Base-by-base conservation (phyloP, 2,888 invertebrate species). In the Troides oblongomaculatus region DNA sequence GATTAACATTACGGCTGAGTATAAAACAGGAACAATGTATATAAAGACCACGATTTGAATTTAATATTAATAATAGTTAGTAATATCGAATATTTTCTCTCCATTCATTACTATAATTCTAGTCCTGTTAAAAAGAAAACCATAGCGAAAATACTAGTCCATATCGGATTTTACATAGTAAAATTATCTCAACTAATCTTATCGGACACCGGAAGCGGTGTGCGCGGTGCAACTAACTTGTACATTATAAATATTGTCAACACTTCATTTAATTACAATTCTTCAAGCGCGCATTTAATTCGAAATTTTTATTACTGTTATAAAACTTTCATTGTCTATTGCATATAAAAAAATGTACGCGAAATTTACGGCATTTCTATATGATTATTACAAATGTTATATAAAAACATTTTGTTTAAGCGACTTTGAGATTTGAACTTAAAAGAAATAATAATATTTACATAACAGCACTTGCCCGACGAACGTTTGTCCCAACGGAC, bases 191-290 rank as follows among this genome's bases (percentile, higher is more conserved):
- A 30, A 5, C 30, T 30, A 30, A 5, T 30, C 30, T 30, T 30
- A 30, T 73, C 71, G 64, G 72, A 72, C 81, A 80, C 79, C 82
- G 83, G 78, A 79, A 75, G 82, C 77, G 76, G 73, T 76, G 77
- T 83, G 78, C 80, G 79, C 81, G 73, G 78, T 80, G 79, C 81
- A 77, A 73, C 75, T 39, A 57, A 46, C 8, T 36, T 53, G 18
- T 66, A 50, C 50, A 30, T 30, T 23, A 60, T 60, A 36, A 59
- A 65, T 68, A 69, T 69, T 69, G 61, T 69, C 69, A 64, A 64
- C 25, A 64, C 17, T 10, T 30, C 56, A 61, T 61, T 61, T 30
- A 56, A 64, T 23, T 64, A 53, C 43, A 64, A 36, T 57, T 56
- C 23, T 14, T 58, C n/a, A 58, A 68, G 43, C 57, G 18, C 36